Conservation (phyloP, 2,113 vertebrate genomes). For the Coptodon bakossiorum region DNA sequence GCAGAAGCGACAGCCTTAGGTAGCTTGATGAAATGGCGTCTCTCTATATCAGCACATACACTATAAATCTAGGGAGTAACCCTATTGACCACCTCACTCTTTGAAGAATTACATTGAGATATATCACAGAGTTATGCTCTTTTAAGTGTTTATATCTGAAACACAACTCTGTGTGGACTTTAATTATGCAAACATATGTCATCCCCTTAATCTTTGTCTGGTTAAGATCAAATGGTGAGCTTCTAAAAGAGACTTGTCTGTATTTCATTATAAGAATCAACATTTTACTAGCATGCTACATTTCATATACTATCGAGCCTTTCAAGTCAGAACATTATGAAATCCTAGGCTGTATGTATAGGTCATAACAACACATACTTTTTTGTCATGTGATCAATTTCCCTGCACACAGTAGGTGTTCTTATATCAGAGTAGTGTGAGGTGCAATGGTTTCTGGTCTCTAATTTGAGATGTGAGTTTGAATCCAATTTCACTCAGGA, state of each 20-base stretch:
- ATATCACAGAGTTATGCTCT: background rate
- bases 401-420: background rate
- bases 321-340: background rate
- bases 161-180: background rate
- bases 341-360: background rate
- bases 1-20: background rate
- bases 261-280: background rate
- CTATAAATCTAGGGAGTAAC: background rate
- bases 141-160: slow-evolving; percentile 14
- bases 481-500: slow-evolving; percentile 26
- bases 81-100: background rate
- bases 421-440: background rate
- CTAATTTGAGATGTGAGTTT: slow-evolving; percentile 19
- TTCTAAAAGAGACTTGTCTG: background rate
- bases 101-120: background rate
- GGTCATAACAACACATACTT: background rate
- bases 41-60: background rate
- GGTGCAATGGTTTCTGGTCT: background rate
- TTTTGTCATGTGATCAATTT: background rate
- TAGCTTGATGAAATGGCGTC: background rate
- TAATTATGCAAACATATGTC: slow-evolving; percentile 15
- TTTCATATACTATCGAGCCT: background rate
- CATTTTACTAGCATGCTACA: background rate
- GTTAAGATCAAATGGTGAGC: background rate
- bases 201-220: background rate